Conservation (phyloP, 2,113 vertebrate genomes). For the Amia ocellicauda region DNA sequence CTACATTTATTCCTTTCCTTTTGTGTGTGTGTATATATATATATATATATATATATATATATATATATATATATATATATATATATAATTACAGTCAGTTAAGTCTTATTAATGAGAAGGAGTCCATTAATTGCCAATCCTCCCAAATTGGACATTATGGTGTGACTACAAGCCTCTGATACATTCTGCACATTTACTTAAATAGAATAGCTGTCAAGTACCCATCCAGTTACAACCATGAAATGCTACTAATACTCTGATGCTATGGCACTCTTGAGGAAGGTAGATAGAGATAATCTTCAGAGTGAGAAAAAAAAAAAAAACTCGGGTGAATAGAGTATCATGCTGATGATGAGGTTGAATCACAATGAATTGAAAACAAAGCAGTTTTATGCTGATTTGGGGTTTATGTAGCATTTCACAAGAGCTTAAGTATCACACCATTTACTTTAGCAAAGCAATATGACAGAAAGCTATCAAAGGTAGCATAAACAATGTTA, state of each 20-base stretch:
- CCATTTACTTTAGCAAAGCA: slow-evolving; percentile 19
- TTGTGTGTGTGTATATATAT: too few species aligned
- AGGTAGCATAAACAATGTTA: slow-evolving; percentile 17
- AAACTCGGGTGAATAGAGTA: neutral
- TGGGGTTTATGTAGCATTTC: slow-evolving; percentile 20
- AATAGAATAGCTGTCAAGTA: neutral
- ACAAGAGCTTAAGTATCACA: slow-evolving; percentile 29
- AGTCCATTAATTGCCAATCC: neutral
- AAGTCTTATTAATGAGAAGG: neutral
- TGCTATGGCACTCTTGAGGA: neutral
- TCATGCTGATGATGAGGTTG: neutral
- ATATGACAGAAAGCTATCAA: slow-evolving; percentile 23
- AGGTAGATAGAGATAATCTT: neutral
- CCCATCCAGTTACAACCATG: neutral
- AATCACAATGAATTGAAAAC: neutral
- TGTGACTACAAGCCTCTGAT: neutral
- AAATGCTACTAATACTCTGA: neutral
- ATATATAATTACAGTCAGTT: neutral
- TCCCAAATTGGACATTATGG: too few species aligned
- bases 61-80: too few species aligned
- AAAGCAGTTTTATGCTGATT: slow-evolving; percentile 3
- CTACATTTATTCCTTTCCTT: too few species aligned
- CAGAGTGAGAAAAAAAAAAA: neutral
- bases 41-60: neutral
- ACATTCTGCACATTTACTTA: neutral